Evolutionary conservation across 2,888 invertebrate species (phyloP), one percentile per base, ranked within the genome.

Genomic region (Mayetiola destructor): DNA sequence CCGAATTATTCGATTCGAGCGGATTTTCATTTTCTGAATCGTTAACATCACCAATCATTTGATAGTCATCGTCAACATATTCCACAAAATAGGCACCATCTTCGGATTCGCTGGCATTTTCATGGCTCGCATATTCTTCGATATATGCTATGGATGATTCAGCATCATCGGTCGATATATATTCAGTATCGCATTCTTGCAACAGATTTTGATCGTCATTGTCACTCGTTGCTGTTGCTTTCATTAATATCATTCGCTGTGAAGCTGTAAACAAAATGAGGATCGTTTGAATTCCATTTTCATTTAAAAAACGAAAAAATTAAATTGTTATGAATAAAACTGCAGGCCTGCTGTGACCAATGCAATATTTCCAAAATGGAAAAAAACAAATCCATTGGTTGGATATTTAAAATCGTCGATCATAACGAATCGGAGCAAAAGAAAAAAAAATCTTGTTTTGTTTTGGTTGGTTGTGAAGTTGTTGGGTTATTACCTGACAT

Each of bases 401-500:
- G n/a, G n/a, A n/a, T n/a, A n/a, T n/a, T n/a, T n/a, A n/a, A n/a
- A n/a, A n/a, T n/a, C 39, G 20, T 42, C 42, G 42, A 12, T 23
- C 6, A n/a, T n/a, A 40, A 40, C 20, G n/a, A 37, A 40, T 6
- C 3, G n/a, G 12, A 9, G 23, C 14, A 23, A 23, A 42, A 23
- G 21, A 23, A 27, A 48, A 48, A 48, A 27, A 12, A 27, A 27
- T 48, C 10, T 23, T 27, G 27, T n/a, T 27, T 16, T 9, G 42
- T 42, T 9, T n/a, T n/a, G n/a, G 12, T 39, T 39, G 2, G 3
- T n/a, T 5, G 18, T 9, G 27, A 48, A 23, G 27, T 48, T 48
- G 27, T 48, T 23, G 27, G 27, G 48, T 48, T 48, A 27, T 48
- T 48, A 48, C 48, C 48, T 48, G 48, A 48, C 48, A 48, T 48